Conservation (phyloP, 1,140 invertebrate genomes). For the Stenopsyche tienmushanensis region DNA sequence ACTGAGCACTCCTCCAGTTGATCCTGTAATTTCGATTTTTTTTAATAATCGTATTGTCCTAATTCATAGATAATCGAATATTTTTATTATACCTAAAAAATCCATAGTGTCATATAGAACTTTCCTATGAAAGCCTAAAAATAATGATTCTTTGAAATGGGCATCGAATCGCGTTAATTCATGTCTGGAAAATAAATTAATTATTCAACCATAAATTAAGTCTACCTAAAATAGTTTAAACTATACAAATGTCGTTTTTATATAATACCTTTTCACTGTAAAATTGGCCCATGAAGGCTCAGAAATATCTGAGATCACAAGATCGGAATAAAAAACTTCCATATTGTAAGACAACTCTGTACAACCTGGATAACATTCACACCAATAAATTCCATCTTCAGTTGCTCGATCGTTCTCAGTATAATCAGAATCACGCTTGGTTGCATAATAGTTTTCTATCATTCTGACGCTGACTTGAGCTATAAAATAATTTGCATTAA, state of each 20-base stretch:
- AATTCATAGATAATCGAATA: too few species aligned
- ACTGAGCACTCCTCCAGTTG: conserved; percentile 60
- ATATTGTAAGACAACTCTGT: conserved; percentile 65
- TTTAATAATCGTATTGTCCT: too few species aligned
- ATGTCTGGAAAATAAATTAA: conserved; percentile 43
- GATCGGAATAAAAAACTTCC: conserved; percentile 60
- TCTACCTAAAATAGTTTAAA: too few species aligned
- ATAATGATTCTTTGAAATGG: conserved; percentile 51
- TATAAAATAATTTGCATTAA: neutral
- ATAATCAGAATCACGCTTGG: neutral
- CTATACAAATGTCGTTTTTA: too few species aligned
- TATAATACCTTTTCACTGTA: conserved; percentile 8
- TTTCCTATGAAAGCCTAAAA: conserved; percentile 51
- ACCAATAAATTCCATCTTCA: conserved; percentile 41
- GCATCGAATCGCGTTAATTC: conserved; percentile 50
- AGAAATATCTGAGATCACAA: conserved; percentile 38
- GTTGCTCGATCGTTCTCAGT: neutral
- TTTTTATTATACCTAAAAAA: conserved; percentile 51
- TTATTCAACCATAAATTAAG: too few species aligned
- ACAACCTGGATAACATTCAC: conserved; percentile 66
- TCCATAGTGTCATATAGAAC: conserved; percentile 51
- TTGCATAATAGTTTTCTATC: neutral
- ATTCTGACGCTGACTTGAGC: neutral
- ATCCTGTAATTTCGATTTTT: conserved; percentile 57
- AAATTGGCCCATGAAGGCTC: conserved; percentile 39